Conservation (phyloP, 1,140 invertebrate species). For the Listronotus oregonensis region DNA sequence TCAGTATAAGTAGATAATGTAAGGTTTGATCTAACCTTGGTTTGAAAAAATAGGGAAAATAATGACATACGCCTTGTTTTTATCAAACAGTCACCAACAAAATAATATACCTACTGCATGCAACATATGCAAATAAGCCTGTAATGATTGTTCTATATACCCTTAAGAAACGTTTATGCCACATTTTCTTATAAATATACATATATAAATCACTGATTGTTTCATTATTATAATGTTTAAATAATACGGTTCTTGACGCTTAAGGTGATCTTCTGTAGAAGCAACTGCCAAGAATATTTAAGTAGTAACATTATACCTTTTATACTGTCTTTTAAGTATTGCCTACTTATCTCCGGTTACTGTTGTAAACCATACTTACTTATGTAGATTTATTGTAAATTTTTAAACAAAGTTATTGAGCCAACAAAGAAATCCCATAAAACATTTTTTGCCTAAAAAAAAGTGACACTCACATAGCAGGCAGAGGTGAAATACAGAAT, state of each 20-base stretch:
- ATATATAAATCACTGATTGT: neutral
- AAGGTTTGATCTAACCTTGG: too few relatives aligned
- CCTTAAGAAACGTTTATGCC: neutral
- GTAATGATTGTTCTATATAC: too few relatives aligned
- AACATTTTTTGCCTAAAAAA: too few relatives aligned
- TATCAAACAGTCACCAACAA: too few relatives aligned
- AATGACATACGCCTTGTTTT: too few relatives aligned
- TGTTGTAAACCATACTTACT: slow-evolving; percentile 5
- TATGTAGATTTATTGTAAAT: slow-evolving; percentile 10
- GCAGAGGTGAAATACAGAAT: too few relatives aligned
- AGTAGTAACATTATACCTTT: slow-evolving; percentile 13
- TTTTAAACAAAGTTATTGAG: neutral
- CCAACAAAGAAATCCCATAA: neutral
- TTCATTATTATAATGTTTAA: slow-evolving; percentile 9
- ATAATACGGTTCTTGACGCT: slow-evolving; percentile 9
- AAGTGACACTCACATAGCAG: too few relatives aligned
- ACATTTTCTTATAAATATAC: neutral
- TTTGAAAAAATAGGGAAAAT: too few relatives aligned
- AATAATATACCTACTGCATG: too few relatives aligned
- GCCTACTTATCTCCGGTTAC: neutral
- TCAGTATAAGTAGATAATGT: too few relatives aligned
- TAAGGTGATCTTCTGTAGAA: slow-evolving; percentile 1
- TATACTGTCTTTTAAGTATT: slow-evolving; percentile 7
- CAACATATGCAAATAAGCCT: too few relatives aligned
- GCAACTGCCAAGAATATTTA: slow-evolving; percentile 2